Percentiles rank a stretch among this genome's conserved stretches.
phyloP scores from a whole-genome alignment of 2,888 invertebrate species.

The Helleia helle region DNA sequence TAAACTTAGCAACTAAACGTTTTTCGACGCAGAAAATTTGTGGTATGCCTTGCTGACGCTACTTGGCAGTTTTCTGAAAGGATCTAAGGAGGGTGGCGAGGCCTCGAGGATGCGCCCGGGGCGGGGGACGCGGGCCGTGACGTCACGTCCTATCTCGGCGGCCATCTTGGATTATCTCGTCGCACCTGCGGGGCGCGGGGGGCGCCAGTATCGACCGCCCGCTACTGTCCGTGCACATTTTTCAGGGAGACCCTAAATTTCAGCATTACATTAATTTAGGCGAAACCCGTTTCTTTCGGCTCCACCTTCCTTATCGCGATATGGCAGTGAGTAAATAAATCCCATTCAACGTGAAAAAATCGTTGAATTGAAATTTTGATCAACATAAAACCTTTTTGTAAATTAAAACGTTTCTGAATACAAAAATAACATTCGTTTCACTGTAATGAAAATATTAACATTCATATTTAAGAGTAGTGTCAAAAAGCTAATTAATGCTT shows the following conservation, averaged over 20 bases:
- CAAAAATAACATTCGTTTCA: no score
- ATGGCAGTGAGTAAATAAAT: not conserved
- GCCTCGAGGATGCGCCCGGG: conserved; percentile 51
- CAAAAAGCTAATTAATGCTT: no score
- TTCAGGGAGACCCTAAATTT: conserved; percentile 41
- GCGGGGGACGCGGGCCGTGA: conserved; percentile 58
- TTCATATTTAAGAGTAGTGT: no score
- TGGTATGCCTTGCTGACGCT: conserved; percentile 32
- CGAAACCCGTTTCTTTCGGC: conserved; percentile 1
- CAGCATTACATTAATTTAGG: conserved; percentile 40
- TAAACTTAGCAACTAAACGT: no score
- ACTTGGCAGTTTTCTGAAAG: conserved; percentile 63
- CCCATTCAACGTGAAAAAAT: not conserved
- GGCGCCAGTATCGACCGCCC: conserved; percentile 62
- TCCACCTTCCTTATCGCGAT: not conserved
- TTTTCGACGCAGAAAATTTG: not conserved
- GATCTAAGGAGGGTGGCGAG: conserved; percentile 71
- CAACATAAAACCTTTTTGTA: not conserved
- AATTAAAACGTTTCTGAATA: no score
- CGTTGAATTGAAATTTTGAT: not conserved
- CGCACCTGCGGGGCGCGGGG: conserved; percentile 68
- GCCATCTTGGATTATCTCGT: conserved; percentile 75
- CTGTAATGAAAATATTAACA: no score
- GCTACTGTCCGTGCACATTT: conserved; percentile 57
- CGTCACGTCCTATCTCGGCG: conserved; percentile 75